Base-by-base conservation (phyloP, 2,888 invertebrate genomes). In the Mesoligia furuncula region DNA sequence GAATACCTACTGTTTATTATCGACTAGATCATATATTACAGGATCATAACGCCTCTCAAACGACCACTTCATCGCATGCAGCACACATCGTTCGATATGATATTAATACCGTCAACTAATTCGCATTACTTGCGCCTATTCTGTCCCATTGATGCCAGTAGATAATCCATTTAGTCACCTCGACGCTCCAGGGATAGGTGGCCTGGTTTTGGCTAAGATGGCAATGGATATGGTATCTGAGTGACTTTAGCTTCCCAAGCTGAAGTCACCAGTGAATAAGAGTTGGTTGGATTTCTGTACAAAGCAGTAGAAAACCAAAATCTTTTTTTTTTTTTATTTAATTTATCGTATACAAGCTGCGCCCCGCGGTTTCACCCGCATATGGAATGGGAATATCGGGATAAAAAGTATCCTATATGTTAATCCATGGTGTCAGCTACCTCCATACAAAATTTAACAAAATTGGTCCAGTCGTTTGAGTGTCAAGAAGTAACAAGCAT, bases 81-180 rank as follows among this genome's bases (percentile, higher is more conserved):
- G 20, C 2, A 45, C 17, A 48, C 5, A 39, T 7, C 0, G 27
- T 42, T 39, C 36, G 48, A 48, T 62, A n/a, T n/a, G n/a, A n/a
- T n/a, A n/a, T n/a, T n/a, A n/a, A 24, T 24, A 27, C n/a, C 15
- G 7, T n/a, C 15, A 57, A 5, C 24, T 66, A 66, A 77, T 59
- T 59, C 24, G 39, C 5, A 39, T 77, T 65, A 61, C 17, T 64
- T 20, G 66, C 51, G 48, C 20, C 59, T 51, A 27, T n/a, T 31
- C 51, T 17, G 42, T 61, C 13, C 27, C 39, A 51, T 61, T 61
- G 31, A 65, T 9, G 39, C 39, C 20, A 1, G 11, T 48, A 48
- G 17, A 48, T 17, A 59, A 66, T 48, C 17, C 27, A 77, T 59
- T 77, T 66, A 66, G 48, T 24, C 48, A 59, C 57, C 17, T 59